Percentiles rank a stretch among this genome's conserved stretches.
Evolutionary conservation across 2,888 invertebrate species (phyloP).

Genomic region (Drosophila falleni): DNA sequence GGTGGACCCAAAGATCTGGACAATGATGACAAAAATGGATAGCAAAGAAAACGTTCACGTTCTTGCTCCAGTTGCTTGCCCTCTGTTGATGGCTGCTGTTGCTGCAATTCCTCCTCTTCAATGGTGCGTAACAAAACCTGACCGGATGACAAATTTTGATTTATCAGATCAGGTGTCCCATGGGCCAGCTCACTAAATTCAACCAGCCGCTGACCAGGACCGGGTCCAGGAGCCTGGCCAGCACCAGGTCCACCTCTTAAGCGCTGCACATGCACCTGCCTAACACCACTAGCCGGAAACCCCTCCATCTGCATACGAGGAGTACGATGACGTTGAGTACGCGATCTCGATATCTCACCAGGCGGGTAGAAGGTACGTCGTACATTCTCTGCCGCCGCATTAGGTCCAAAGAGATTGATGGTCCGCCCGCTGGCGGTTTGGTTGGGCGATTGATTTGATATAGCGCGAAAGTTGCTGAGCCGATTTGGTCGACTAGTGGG

Average conservation of each 20-base stretch:
- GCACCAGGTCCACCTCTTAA: conserved; percentile 28
- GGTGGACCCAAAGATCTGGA: conserved; percentile 4
- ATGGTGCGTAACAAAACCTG: conserved; percentile 31
- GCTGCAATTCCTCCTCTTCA: conserved; percentile 42
- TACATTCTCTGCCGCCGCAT: conserved; percentile 15
- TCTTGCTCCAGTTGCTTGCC: conserved; percentile 36
- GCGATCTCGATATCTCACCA: conserved; percentile 16
- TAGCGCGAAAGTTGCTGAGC: conserved; percentile 9
- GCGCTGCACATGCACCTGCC: conserved; percentile 39
- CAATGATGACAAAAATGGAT: conserved; percentile 32
- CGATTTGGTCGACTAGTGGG: conserved; percentile 40
- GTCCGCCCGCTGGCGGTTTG: conserved; percentile 34
- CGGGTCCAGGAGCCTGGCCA: not conserved
- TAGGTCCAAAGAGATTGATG: conserved; percentile 33
- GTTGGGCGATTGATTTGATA: conserved; percentile 24
- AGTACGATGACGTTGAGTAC: conserved; percentile 22
- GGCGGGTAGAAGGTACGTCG: conserved; percentile 32
- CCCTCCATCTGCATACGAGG: conserved; percentile 28
- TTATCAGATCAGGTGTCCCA: conserved; percentile 32
- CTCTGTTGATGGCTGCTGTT: conserved; percentile 10
- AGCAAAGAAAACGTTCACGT: conserved; percentile 56
- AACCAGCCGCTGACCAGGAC: conserved; percentile 24
- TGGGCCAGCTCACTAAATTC: conserved; percentile 34
- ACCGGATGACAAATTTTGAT: conserved; percentile 4
- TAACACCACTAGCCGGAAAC: conserved; percentile 9